phyloP scores from a whole-genome alignment of 2,888 invertebrate species.

The Epicampocera succincta region DNA sequence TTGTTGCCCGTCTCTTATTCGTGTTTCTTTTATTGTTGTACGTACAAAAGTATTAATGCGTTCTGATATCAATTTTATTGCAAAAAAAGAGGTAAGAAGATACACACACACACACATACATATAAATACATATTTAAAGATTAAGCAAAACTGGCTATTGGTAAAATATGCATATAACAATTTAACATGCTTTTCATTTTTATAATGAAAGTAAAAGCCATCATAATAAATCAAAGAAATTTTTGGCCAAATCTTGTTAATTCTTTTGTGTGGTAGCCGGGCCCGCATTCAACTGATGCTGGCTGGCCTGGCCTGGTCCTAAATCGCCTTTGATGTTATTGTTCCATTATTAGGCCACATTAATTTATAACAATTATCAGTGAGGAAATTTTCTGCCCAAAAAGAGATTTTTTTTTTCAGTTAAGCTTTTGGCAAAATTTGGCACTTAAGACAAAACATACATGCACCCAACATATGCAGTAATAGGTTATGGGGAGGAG shows the following conservation, averaged over 20 bases:
- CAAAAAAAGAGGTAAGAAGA: constrained; percentile 33
- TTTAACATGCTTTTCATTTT: constrained; percentile 56
- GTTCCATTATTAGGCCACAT: constrained; percentile 36
- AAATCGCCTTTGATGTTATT: constrained; percentile 53
- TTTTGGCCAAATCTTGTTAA: constrained; percentile 14
- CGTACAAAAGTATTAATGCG: constrained; percentile 55
- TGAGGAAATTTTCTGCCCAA: neutral
- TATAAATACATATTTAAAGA: constrained; percentile 50
- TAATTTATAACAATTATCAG: constrained; percentile 48
- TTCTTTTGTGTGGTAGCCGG: neutral
- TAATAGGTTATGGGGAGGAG: no score
- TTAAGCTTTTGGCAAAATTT: constrained; percentile 1
- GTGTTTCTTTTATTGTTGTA: constrained; percentile 4
- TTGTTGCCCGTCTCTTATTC: constrained; percentile 28
- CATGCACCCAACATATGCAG: no score
- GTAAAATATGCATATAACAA: constrained; percentile 21
- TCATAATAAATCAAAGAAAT: constrained; percentile 71
- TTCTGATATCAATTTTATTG: constrained; percentile 65
- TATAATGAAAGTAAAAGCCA: constrained; percentile 71
- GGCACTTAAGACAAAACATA: no score
- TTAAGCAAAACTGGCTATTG: constrained; percentile 44
- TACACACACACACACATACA: no score
- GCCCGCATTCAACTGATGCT: constrained; percentile 15
- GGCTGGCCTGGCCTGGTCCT: constrained; percentile 2
- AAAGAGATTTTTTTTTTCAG: neutral